A percentile compares a stretch with the other conserved stretches of the same genome.
Evolutionary conservation across 2,113 vertebrate species (phyloP).

Genomic region (Oreotrochilus melanogaster): DNA sequence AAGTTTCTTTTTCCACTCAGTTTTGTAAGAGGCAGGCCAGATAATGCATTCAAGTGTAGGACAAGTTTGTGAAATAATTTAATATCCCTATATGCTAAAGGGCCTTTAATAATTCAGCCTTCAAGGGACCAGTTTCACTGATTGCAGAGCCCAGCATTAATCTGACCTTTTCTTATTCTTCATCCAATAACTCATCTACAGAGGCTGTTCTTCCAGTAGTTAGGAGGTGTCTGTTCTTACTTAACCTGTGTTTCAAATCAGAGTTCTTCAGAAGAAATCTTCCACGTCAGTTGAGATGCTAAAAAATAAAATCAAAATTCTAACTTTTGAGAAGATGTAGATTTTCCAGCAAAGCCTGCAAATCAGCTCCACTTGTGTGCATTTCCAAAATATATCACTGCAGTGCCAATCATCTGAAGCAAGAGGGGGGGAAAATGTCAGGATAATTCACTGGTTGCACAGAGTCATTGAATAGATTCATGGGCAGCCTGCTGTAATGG

Average conservation of each 20-base stretch:
- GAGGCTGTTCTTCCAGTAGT: neutral
- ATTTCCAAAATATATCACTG: neutral
- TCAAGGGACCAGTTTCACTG: neutral
- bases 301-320: neutral
- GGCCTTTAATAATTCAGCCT: slow-evolving; percentile 13
- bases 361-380: neutral
- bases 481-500: slow-evolving; percentile 13
- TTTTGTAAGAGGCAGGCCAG: neutral
- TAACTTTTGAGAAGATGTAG: neutral
- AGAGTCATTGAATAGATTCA: slow-evolving; percentile 18
- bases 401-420: slow-evolving; percentile 24
- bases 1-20: neutral
- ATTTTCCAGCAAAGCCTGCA: neutral
- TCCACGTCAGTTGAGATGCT: neutral
- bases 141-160: neutral
- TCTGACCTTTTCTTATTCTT: slow-evolving; percentile 27
- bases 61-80: neutral
- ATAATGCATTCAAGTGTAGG: neutral
- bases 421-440: neutral
- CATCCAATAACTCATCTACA: neutral
- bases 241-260: neutral
- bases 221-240: neutral
- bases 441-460: slow-evolving; percentile 10
- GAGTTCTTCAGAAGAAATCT: neutral
- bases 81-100: neutral